These are phyloP conservation scores for Norana najaformis DNA, from an alignment of 2,888 invertebrate genomes.

Conservation along the genomic window DNA sequence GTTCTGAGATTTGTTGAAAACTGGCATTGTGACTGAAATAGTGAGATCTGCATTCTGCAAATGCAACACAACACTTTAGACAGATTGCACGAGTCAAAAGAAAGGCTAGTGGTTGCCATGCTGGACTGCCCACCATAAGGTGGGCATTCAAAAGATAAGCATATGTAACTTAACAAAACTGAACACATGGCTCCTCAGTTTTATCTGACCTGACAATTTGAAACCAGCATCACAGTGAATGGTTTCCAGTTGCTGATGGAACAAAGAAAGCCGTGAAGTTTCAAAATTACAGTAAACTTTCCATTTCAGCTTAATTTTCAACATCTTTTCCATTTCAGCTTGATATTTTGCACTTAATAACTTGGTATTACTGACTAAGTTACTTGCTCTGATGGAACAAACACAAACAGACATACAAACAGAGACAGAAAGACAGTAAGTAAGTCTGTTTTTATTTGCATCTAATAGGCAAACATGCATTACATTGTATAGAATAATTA, in stretches of 20 bases:
- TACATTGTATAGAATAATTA: too few relatives aligned
- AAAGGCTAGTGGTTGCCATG: not conserved
- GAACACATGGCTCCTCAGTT: not conserved
- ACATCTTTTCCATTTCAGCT: too few relatives aligned
- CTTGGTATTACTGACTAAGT: too few relatives aligned
- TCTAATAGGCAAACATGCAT: too few relatives aligned
- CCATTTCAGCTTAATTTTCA: too few relatives aligned
- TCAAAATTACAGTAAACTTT: not conserved
- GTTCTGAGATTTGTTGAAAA: conserved; percentile 57
- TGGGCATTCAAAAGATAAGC: not conserved
- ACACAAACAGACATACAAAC: too few relatives aligned
- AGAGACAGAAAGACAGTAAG: too few relatives aligned
- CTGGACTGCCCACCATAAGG: not conserved
- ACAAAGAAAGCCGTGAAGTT: not conserved
- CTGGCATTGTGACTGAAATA: conserved; percentile 64
- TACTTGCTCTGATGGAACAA: too few relatives aligned
- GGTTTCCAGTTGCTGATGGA: too few relatives aligned
- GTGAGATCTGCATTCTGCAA: conserved; percentile 64
- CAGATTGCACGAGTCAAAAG: not conserved
- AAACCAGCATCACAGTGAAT: too few relatives aligned
- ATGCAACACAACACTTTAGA: not conserved
- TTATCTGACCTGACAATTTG: not conserved
- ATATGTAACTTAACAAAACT: not conserved
- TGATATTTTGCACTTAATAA: too few relatives aligned
- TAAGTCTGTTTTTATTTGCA: too few relatives aligned